Evolutionary conservation across 2,113 vertebrate genomes (phyloP).

Genomic region (Ceyx melanurus): DNA sequence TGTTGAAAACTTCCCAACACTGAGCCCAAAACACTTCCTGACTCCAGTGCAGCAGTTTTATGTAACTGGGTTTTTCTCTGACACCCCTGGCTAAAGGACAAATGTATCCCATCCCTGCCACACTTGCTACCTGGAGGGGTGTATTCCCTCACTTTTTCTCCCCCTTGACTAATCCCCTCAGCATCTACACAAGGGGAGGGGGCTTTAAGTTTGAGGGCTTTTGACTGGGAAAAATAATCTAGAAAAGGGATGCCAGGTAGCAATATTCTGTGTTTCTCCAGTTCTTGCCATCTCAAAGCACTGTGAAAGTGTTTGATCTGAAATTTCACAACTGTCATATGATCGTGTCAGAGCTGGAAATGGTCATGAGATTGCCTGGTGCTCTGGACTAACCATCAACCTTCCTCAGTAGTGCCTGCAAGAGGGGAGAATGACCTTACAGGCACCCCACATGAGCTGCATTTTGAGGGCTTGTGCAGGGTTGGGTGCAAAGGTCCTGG

Average conservation of each 20-base stretch:
- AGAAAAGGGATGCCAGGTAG: not conserved
- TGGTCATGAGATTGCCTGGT: fast-evolving
- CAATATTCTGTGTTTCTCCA: not conserved
- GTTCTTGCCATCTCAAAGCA: not conserved
- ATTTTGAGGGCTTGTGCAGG: not conserved
- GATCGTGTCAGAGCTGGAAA: not conserved
- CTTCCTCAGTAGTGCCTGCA: fast-evolving
- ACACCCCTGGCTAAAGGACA: not conserved
- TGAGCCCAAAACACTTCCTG: constrained; percentile 31
- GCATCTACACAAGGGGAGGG: not conserved
- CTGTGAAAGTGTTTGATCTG: not conserved
- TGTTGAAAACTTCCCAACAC: constrained; percentile 18
- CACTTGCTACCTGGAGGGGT: not conserved
- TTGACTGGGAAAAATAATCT: not conserved
- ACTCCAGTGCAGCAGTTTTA: constrained; percentile 1
- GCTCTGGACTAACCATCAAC: not conserved
- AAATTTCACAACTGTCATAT: not conserved
- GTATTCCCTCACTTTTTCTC: not conserved
- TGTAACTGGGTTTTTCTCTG: not conserved
- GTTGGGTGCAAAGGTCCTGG: not conserved
- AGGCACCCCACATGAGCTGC: not conserved
- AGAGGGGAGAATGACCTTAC: fast-evolving
- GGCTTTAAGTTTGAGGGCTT: not conserved
- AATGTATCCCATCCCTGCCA: not conserved
- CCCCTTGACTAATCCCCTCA: not conserved